phyloP scores from a whole-genome alignment of 2,113 vertebrate genomes.

The Eurypyga helias region DNA sequence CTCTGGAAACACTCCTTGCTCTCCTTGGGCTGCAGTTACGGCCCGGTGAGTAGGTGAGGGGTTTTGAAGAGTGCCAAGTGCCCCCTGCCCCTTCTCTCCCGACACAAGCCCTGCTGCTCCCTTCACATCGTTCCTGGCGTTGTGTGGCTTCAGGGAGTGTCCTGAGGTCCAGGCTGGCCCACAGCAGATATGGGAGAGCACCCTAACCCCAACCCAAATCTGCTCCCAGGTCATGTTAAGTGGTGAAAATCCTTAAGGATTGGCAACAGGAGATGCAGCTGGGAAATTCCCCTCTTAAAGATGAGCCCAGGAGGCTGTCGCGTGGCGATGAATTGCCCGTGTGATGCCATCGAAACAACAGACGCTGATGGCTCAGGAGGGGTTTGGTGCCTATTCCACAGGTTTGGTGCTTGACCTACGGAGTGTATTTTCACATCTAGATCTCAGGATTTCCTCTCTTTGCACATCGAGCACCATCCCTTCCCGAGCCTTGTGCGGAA shows the following conservation, averaged over 20 bases:
- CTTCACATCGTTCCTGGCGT: accelerated
- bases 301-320: background rate
- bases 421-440: background rate
- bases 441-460: background rate
- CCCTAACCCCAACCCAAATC: background rate
- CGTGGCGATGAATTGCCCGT: background rate
- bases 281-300: background rate
- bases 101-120: background rate
- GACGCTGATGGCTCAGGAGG: background rate
- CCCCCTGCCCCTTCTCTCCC: background rate
- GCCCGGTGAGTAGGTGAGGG: background rate
- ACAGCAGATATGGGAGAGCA: background rate
- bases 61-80: background rate
- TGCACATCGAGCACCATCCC: accelerated
- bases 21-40: background rate
- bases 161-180: accelerated
- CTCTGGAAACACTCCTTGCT: accelerated
- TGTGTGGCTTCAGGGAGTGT: background rate
- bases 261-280: background rate
- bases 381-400: background rate
- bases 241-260: background rate
- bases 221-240: accelerated
- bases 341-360: accelerated
- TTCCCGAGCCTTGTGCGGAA: background rate
- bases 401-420: background rate